A percentile compares a stretch with the other conserved stretches of the same genome.
Conservation (phyloP, 2,888 invertebrate species). For the Microdon myrmicae region DNA sequence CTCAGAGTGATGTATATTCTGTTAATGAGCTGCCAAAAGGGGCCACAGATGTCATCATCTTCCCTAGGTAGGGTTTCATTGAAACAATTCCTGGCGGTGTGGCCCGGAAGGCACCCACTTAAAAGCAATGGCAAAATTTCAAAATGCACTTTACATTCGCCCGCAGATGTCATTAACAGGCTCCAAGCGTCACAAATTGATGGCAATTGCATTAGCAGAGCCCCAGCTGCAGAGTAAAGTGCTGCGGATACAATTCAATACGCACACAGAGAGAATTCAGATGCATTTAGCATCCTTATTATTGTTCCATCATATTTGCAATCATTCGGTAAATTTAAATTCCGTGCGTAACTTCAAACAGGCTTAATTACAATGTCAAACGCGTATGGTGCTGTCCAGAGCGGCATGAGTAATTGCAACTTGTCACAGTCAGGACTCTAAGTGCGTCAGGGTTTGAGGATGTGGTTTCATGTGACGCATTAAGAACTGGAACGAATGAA, state of each 20-base stretch:
- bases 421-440: too few relatives aligned
- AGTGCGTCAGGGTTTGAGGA: too few relatives aligned
- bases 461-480: too few relatives aligned
- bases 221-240: constrained; percentile 4
- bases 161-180: constrained; percentile 44
- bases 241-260: constrained; percentile 1
- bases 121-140: constrained; percentile 33
- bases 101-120: constrained; percentile 39
- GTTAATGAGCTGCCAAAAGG: constrained; percentile 46
- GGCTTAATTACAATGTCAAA: constrained; percentile 11
- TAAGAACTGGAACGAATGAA: too few relatives aligned
- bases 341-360: constrained; percentile 8
- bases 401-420: too few relatives aligned
- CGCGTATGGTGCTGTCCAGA: constrained; percentile 11
- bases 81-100: constrained; percentile 4
- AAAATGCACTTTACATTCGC: constrained; percentile 44
- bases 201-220: constrained; percentile 30
- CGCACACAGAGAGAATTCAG: neutral
- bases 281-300: constrained; percentile 6
- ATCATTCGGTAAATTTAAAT: constrained; percentile 21
- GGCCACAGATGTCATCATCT: constrained; percentile 32
- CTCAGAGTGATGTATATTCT: constrained; percentile 46
- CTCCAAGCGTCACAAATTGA: constrained; percentile 24
- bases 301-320: neutral
- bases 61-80: constrained; percentile 4